Conservation (phyloP, 2,113 vertebrate species). For the Phyllopteryx taeniolatus region DNA sequence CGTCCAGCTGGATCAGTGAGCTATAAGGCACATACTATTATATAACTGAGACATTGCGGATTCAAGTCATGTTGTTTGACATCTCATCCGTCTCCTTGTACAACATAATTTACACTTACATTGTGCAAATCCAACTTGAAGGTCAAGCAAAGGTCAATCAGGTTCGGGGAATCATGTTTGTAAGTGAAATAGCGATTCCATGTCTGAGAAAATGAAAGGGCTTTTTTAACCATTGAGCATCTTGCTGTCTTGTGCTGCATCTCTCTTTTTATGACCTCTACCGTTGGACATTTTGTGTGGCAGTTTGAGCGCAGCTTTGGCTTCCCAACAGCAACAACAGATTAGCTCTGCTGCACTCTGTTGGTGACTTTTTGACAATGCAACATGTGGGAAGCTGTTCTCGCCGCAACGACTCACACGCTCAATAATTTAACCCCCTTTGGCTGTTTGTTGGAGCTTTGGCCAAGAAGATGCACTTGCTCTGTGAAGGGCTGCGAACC, state of each 20-base stretch:
- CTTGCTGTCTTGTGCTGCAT: not conserved
- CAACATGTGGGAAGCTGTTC: not conserved
- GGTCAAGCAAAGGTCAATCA: conserved; percentile 2
- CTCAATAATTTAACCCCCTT: not conserved
- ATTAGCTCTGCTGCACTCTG: conserved; percentile 36
- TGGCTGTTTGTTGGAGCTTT: not conserved
- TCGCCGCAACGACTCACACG: not conserved
- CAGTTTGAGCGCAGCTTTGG: not conserved
- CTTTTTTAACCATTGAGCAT: conserved; percentile 2
- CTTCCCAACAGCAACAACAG: not conserved
- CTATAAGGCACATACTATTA: conserved; percentile 41
- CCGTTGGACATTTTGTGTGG: not conserved
- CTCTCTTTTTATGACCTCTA: conserved; percentile 29
- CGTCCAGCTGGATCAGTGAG: conserved; percentile 43
- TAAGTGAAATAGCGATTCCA: not conserved
- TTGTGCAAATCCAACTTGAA: not conserved
- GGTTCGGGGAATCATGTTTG: not conserved
- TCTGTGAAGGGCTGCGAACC: not conserved
- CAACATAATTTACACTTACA: conserved; percentile 11
- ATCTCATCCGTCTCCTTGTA: conserved; percentile 16
- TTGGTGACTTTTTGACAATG: conserved; percentile 10
- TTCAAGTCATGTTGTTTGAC: conserved; percentile 30
- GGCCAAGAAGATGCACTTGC: not conserved
- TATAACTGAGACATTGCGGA: conserved; percentile 38
- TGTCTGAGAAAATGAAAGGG: not conserved